phyloP scores from a whole-genome alignment of 2,113 vertebrate genomes.

The Zapus hudsonius region DNA sequence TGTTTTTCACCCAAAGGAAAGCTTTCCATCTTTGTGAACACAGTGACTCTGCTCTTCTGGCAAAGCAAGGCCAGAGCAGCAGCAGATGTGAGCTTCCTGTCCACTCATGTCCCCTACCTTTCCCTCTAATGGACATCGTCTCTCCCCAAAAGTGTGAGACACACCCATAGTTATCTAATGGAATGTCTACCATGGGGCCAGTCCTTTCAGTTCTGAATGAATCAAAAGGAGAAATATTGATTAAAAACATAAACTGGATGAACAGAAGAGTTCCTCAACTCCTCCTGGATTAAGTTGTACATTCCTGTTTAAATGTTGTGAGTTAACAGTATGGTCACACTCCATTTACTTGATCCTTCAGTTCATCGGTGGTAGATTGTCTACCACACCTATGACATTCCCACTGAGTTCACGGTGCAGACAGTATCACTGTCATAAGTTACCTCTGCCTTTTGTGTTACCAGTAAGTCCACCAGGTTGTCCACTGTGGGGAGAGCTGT shows the following conservation, averaged over 20 bases:
- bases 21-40: neutral
- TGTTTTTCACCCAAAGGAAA: neutral
- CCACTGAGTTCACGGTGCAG: neutral
- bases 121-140: neutral
- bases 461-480: neutral
- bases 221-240: neutral
- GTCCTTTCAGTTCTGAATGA: neutral
- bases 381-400: neutral
- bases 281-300: neutral
- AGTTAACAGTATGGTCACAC: neutral
- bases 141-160: neutral
- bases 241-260: neutral
- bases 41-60: neutral
- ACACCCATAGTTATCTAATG: neutral
- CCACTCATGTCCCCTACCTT: neutral
- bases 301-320: neutral
- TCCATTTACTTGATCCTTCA: neutral
- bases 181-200: neutral
- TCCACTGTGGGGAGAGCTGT: rapidly evolving
- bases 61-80: neutral
- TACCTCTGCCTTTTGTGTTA: neutral
- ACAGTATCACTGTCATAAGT: neutral
- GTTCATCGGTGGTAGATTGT: neutral
- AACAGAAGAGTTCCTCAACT: neutral
- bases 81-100: neutral